Conservation (phyloP, 1,140 invertebrate genomes). For the Cydia pomonella region DNA sequence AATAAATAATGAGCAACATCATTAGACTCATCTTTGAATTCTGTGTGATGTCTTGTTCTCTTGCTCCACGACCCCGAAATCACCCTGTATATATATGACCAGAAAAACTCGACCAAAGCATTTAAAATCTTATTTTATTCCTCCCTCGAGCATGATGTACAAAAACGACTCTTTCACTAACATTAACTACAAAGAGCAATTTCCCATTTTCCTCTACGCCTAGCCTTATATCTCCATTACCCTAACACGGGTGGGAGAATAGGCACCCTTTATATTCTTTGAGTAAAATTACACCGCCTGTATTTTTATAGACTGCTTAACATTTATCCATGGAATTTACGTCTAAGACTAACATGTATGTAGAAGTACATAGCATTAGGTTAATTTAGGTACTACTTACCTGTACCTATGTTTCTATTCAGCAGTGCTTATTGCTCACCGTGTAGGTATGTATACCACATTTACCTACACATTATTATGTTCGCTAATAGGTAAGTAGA, state of each 20-base stretch:
- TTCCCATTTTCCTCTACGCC: conserved; percentile 55
- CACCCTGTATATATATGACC: background rate
- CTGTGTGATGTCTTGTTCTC: no score
- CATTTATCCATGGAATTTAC: background rate
- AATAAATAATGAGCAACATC: no score
- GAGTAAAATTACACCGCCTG: conserved; percentile 15
- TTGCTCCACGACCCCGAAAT: no score
- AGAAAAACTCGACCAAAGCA: background rate
- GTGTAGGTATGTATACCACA: no score
- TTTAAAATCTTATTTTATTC: conserved; percentile 13
- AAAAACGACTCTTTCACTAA: conserved; percentile 50
- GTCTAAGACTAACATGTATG: no score
- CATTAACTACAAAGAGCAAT: conserved; percentile 56
- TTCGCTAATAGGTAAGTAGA: no score
- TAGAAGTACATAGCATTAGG: no score
- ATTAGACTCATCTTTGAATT: no score
- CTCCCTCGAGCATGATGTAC: conserved; percentile 47
- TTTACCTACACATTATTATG: no score
- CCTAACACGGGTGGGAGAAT: background rate
- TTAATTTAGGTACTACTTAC: no score
- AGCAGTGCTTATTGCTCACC: no score
- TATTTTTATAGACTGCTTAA: conserved; percentile 18
- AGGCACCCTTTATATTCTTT: background rate
- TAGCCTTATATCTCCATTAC: conserved; percentile 44
- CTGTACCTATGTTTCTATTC: no score